Percentiles rank a stretch among this genome's conserved stretches.
Conservation (phyloP, 2,888 invertebrate species). For the Amphiduros pacificus region DNA sequence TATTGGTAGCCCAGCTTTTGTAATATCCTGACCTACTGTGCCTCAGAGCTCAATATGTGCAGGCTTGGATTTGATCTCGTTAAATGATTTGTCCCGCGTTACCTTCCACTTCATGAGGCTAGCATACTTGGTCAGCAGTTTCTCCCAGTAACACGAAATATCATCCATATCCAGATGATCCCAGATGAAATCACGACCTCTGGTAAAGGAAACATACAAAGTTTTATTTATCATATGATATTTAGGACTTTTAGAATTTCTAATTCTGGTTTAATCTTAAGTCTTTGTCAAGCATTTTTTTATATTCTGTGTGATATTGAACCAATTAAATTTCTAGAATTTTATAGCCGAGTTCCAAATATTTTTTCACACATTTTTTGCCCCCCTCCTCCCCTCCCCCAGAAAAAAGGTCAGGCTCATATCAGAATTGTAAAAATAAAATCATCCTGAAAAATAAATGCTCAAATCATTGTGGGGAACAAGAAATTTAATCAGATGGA, state of each 20-base stretch:
- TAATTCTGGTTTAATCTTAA: neutral
- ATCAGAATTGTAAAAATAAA: too few relatives aligned
- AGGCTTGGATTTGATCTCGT: constrained; percentile 11
- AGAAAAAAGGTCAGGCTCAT: too few relatives aligned
- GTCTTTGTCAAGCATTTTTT: neutral
- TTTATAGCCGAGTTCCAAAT: neutral
- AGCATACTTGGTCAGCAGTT: constrained; percentile 74
- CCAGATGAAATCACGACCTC: constrained; percentile 82
- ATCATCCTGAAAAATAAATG: too few relatives aligned
- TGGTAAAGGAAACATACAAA: constrained; percentile 30
- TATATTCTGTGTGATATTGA: neutral
- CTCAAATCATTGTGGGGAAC: too few relatives aligned
- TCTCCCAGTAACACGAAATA: constrained; percentile 84
- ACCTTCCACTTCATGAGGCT: constrained; percentile 67
- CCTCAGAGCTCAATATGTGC: too few relatives aligned
- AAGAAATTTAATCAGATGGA: neutral
- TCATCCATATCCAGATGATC: constrained; percentile 80
- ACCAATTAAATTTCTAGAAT: too few relatives aligned
- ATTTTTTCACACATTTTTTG: neutral
- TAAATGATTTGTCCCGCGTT: constrained; percentile 11
- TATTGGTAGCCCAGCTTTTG: too few relatives aligned
- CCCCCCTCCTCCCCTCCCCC: neutral
- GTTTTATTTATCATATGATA: neutral
- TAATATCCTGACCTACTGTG: too few relatives aligned
- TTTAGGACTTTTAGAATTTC: neutral